Evolutionary conservation across 2,888 invertebrate species (phyloP), one percentile per base, ranked within the genome.

Genomic region (Blastobasis adustella): DNA sequence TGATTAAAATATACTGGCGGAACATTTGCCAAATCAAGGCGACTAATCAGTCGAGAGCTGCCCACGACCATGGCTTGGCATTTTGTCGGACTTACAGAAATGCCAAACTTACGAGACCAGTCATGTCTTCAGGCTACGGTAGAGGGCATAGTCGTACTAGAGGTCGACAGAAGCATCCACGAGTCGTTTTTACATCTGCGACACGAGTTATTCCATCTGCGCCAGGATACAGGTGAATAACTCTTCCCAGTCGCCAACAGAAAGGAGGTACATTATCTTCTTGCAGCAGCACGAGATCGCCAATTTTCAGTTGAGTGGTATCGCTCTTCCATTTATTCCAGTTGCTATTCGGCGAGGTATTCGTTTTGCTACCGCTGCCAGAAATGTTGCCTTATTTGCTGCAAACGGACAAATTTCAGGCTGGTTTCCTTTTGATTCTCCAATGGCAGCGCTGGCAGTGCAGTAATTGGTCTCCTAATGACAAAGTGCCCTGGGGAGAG

Each of bases 281-380:
- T 4, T 55, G 49, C 0, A 61, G 37, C 6, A 59, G 47, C 0
- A 61, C 59, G 43, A 58, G 37, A 10, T 58, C 54, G 9, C 55
- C 57, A 7, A 57, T 40, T 4, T 52, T 52, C 0, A 62, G 52
- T 37, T 45, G n/a, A n/a, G 49, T 45, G 10, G n/a, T 49, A 10
- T 52, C 49, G 0, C 37, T 47, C 36, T 49, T 50, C 67, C 67
- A 68, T 51, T 67, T 66, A 1, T 55, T 54, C 36, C 65, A 8
- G 62, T 44, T 68, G 67, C 0, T 70, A 46, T 42, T 59, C 58
- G 1, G 51, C 41, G 0, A 65, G 52, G 45, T 57, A 65, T 45
- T 63, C 61, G 9, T 49, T 46, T 36, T 51, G 47, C 60, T 58
- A 65, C 49, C 62, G 43, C 4, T 44, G 45, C 65, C 62, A 65